phyloP scores from a whole-genome alignment of 2,888 invertebrate genomes.

The Rhogogaster chlorosoma region DNA sequence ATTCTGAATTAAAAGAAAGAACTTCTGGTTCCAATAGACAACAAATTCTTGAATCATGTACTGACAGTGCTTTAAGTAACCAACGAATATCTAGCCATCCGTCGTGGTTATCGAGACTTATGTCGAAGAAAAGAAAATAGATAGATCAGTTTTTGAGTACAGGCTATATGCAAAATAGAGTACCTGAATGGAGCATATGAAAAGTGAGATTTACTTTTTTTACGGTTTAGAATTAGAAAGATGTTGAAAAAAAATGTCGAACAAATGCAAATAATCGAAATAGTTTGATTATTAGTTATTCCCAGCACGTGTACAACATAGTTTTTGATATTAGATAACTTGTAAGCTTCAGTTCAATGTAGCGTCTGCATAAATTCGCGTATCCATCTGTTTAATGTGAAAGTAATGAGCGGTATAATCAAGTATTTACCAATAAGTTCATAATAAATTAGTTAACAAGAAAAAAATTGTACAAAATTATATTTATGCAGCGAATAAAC shows the following conservation, averaged over 20 bases:
- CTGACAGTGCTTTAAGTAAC: neutral
- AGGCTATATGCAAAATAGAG: constrained; percentile 7
- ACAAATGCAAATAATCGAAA: neutral
- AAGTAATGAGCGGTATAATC: neutral
- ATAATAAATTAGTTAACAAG: neutral
- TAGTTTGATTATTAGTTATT: neutral
- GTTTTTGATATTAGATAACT: neutral
- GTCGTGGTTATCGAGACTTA: constrained; percentile 27
- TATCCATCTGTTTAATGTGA: neutral
- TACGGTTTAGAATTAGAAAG: neutral
- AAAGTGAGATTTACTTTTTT: neutral
- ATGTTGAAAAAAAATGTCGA: neutral
- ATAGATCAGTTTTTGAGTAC: neutral
- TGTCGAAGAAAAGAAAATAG: neutral
- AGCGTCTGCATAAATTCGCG: neutral
- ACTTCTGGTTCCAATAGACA: neutral
- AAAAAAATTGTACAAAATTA: constrained; percentile 39
- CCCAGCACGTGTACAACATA: neutral
- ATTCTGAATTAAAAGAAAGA: constrained; percentile 25
- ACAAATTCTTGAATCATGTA: neutral
- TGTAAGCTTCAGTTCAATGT: neutral
- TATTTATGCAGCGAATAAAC: constrained; percentile 33
- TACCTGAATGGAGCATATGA: neutral
- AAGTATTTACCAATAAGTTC: neutral
- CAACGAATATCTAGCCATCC: neutral